These are phyloP conservation scores for Phalacrocorax carbo DNA, from an alignment of 2,113 vertebrate genomes.

Conservation along the genomic window DNA sequence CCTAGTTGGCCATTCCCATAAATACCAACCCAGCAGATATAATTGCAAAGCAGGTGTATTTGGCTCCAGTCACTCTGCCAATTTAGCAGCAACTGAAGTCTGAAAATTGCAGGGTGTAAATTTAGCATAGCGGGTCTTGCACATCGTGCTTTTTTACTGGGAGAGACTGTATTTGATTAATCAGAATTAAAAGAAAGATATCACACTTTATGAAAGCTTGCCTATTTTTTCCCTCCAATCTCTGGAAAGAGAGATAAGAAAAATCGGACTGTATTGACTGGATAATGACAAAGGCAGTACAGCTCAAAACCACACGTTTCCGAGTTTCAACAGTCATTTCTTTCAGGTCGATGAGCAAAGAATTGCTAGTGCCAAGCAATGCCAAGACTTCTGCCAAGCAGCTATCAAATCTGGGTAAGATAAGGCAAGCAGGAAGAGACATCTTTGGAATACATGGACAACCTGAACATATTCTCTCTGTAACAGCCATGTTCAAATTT, in stretches of 20 bases:
- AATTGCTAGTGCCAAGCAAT: not conserved
- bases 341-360: not conserved
- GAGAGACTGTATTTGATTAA: constrained; percentile 54
- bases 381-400: not conserved
- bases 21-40: constrained; percentile 25
- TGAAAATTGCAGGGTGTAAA: constrained; percentile 72
- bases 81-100: constrained; percentile 16
- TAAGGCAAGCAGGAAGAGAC: not conserved
- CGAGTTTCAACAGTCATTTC: not conserved
- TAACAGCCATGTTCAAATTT: not conserved
- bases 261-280: not conserved
- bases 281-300: not conserved
- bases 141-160: not conserved
- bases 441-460: not conserved
- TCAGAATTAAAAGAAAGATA: not conserved
- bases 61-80: constrained; percentile 17
- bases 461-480: not conserved
- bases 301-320: not conserved
- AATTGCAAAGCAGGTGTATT: constrained; percentile 68
- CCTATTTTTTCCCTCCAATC: not conserved
- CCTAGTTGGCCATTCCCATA: constrained; percentile 30
- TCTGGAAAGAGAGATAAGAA: not conserved
- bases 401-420: not conserved
- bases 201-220: not conserved
- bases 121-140: constrained; percentile 59